Evolutionary conservation across 1,140 invertebrate genomes (phyloP), one percentile per base, ranked within the genome.

Genomic region (Drosophila ficusphila): DNA sequence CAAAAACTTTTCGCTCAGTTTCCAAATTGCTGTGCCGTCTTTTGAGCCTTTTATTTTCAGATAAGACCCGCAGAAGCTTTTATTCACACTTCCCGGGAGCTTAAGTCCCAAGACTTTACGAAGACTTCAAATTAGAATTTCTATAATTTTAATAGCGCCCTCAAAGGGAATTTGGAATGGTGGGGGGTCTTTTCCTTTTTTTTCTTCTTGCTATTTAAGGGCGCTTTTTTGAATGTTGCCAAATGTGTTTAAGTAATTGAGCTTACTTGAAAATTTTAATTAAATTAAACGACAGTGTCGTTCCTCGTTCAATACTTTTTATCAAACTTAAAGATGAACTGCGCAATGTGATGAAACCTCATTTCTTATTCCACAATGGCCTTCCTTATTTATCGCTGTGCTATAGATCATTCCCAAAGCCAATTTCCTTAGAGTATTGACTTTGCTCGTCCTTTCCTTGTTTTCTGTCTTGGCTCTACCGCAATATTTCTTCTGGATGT

Each of bases 1-100:
- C 31, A 60, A 34, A 77, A 83, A 62, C 76, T 79, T 85, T 85
- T 67, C 41, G 34, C 56, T 52, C 56, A 60, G 72, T 76, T 79
- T 18, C 71, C 21, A 71, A 83, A 86, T 79, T 79, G 60, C 41
- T 44, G 46, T 27, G 8, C 27, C 38, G 23, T 33, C 19, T 49
- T 56, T 41, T 60, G 65, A 79, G 60, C 70, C 58, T 71, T 58
- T 67, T 86, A 79, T 83, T 85, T 83, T 67, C 44, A 79, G 81
- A 79, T 86, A 86, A 79, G 76, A 41, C 36, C 70, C 29, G 23
- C 27, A 18, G 41, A 33, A 27, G 25, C 27, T 49, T 46, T 14
- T 48, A 62, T 52, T 57, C 49, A 38, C 65, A 51, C 47, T 39
- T 47, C 60, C 44, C 14, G 11, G 21, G 46, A 52, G 64, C 38